Evolutionary conservation across 2,888 invertebrate species (phyloP).

Genomic region (Ypsolopha sequella): DNA sequence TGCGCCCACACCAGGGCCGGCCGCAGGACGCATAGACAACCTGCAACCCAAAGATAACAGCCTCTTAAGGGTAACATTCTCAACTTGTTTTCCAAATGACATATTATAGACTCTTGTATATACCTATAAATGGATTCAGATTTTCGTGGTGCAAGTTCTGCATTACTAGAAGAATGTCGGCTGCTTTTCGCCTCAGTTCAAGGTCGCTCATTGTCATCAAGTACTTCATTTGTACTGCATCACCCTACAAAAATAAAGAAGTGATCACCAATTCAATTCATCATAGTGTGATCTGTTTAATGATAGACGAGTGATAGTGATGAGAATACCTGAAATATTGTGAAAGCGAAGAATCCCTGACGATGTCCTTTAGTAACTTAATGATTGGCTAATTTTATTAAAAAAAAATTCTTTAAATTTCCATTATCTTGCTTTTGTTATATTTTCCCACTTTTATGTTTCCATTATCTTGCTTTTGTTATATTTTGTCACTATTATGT

Average conservation of each 20-base stretch:
- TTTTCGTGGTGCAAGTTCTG: conserved; percentile 93
- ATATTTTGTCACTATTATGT: too few relatives aligned
- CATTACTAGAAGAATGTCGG: conserved; percentile 82
- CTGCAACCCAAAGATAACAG: conserved; percentile 21
- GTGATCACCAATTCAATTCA: not conserved
- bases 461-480: too few relatives aligned
- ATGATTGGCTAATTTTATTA: too few relatives aligned
- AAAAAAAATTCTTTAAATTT: too few relatives aligned
- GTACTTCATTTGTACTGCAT: conserved; percentile 89
- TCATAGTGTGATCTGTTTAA: too few relatives aligned
- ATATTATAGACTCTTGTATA: too few relatives aligned
- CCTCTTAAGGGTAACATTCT: not conserved
- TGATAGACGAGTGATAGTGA: too few relatives aligned
- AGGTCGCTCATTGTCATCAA: conserved; percentile 72
- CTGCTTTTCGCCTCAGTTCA: conserved; percentile 85
- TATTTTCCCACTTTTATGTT: too few relatives aligned
- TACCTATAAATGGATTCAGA: conserved; percentile 87
- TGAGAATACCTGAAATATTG: too few relatives aligned
- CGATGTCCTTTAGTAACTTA: too few relatives aligned
- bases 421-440: too few relatives aligned
- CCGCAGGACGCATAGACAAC: conserved; percentile 84
- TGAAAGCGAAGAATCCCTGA: too few relatives aligned
- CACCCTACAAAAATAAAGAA: conserved; percentile 73
- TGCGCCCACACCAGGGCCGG: conserved; percentile 89
- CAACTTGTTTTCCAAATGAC: not conserved